Evolutionary conservation across 2,797 vertebrate species (phyloP), one percentile per base, ranked within the genome.

Genomic region (Austrolebias charrua): DNA sequence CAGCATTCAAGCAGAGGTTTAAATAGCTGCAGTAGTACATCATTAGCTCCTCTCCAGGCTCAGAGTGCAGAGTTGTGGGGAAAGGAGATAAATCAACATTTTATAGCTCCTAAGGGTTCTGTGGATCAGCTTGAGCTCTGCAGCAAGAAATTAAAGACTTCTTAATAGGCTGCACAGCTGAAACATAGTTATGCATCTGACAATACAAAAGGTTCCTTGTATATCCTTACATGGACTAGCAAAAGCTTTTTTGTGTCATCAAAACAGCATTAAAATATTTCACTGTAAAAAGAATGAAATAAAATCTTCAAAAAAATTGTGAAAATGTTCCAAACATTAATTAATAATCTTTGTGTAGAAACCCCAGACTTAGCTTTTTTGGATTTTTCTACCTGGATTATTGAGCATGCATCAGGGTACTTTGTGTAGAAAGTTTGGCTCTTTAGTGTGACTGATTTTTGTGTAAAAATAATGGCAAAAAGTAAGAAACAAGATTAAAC

Each of bases 31-130:
- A 79, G 84, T 78, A 82, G 84, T 90, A 78, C 85, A 91, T 92
- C 89, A 91, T 91, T 89, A 88, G 79, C 83, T 88, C 72, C 77
- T 84, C 84, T 84, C 80, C 29, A 59, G 79, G 83, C 87, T 88
- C 80, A 63, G 60, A 76, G 63, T 81, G 85, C 84, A 68, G 71
- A 80, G 81, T 80, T 73, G 77, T 68, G 71, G 81, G 78, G 80
- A 74, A 66, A 24, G 71, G 70, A 80, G 72, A 91, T 93, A 91
- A 91, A 92, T 92, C 91, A 91, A 73, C 76, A 79, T 83, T 90
- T 91, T 91, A 91, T 88, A 73, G 87, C 83, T 91, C 89, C 91
- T 81, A 24, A 40, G 82, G 89, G 90, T 81, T 71, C 73, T 20
- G 53, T 83, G 88, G 83, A 89, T 92, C 86, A 90, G 73, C 73